phyloP scores from a whole-genome alignment of 2,888 invertebrate genomes.

The Pristionchus exspectatus region DNA sequence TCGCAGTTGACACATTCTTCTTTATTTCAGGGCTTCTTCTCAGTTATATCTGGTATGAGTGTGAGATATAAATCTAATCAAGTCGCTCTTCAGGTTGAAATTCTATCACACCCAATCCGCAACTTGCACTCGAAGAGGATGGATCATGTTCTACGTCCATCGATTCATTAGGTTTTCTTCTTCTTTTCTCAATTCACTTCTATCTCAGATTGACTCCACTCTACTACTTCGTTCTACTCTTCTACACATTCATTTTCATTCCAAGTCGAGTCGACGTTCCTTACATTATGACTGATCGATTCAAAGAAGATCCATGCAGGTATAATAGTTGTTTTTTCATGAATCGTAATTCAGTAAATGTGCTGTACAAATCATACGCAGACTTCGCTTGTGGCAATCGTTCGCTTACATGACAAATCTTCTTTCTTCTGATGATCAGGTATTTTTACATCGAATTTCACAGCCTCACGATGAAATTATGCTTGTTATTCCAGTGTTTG shows the following conservation, averaged over 20 bases:
- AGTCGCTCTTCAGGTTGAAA: neutral
- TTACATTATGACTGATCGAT: neutral
- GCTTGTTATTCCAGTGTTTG: neutral
- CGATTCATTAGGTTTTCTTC: neutral
- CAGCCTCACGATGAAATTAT: neutral
- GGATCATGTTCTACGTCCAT: constrained; percentile 14
- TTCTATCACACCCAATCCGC: neutral
- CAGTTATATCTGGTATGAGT: constrained; percentile 21
- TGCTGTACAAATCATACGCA: neutral
- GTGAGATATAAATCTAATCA: neutral
- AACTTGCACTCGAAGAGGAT: neutral
- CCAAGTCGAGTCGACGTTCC: constrained; percentile 7
- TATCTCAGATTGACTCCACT: constrained; percentile 33
- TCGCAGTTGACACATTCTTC: constrained; percentile 45
- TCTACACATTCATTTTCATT: neutral
- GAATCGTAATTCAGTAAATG: too few relatives aligned
- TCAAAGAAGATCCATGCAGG: constrained; percentile 37
- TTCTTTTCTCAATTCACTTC: neutral
- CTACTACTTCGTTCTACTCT: constrained; percentile 27
- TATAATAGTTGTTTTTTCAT: too few relatives aligned
- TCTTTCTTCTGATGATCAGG: neutral
- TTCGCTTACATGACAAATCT: constrained; percentile 6
- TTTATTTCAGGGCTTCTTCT: constrained; percentile 34
- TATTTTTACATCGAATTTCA: neutral
- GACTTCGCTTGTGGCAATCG: neutral